These are phyloP conservation scores for Mesoclemmys tuberculata DNA, from an alignment of 2,113 vertebrate genomes.

Conservation along the genomic window DNA sequence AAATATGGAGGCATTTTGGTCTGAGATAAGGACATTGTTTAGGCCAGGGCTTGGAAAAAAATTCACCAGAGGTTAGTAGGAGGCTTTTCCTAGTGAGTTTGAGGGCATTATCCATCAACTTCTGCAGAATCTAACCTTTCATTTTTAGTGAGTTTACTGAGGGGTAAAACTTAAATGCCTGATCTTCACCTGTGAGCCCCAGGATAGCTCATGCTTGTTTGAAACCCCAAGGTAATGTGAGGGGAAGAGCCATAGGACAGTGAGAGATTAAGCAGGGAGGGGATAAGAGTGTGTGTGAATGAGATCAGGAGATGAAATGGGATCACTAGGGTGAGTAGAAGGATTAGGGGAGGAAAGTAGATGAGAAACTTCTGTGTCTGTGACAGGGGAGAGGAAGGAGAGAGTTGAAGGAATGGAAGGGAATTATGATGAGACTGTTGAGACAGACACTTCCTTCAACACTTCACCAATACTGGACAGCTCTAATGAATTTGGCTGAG, in stretches of 20 bases:
- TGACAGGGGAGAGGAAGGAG: not conserved
- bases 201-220: not conserved
- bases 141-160: not conserved
- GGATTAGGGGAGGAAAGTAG: not conserved
- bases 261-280: not conserved
- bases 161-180: not conserved
- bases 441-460: not conserved
- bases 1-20: not conserved
- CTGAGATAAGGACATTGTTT: not conserved
- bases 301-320: not conserved
- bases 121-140: not conserved
- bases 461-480: not conserved
- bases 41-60: not conserved
- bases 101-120: not conserved
- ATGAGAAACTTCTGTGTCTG: not conserved
- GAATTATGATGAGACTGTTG: not conserved
- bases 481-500: not conserved
- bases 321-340: not conserved
- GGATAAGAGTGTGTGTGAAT: not conserved
- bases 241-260: not conserved
- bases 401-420: not conserved
- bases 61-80: not conserved
- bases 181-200: not conserved
- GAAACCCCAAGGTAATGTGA: not conserved
- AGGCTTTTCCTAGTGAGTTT: not conserved